Base-by-base conservation (phyloP, 2,113 vertebrate genomes). In the Entosphenus tridentatus region DNA sequence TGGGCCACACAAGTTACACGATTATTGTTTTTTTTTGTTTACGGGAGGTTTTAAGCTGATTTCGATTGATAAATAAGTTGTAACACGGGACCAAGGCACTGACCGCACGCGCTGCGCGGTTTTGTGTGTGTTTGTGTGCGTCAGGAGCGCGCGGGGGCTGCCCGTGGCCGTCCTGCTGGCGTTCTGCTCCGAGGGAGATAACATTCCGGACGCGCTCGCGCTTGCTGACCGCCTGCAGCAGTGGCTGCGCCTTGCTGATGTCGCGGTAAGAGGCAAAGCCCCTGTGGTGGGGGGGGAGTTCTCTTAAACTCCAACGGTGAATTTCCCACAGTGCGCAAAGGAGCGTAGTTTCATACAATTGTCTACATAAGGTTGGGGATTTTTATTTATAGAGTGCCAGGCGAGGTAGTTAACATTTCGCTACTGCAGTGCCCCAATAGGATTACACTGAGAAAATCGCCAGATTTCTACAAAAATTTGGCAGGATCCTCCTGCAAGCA, bases 111-210 rank as follows among this genome's bases (percentile, higher is more conserved):
- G 39, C 39, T 39, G 4, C 39, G 39, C 6, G 39, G 39, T 39
- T 39, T 7, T 39, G 39, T 39, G 39, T 39, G 39, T 39, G 39
- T 39, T 39, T 39, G 39, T 39, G 39, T 39, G 39, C 62, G n/a
- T 8, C 70, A 96, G 92, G 73, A 91, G 84, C 76, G 78, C 80
- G n/a, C 81, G 82, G 72, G 84, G 80, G 73, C 77, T 97, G 68
- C 80, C 80, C 9, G 74, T 96, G 80, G 86, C 81, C 1, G 81
- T 90, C 74, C 77, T 97, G 76, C 79, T 98, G 69, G 84, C 89
- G 62, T 98, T 98, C 75, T 95, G 89, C 68, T 97, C 93, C 2
- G 92, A 98, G 75, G 93, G 93, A 12, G 88, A 97, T 78, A 98
- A 96, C 73, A 82, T 98, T 70, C 90, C 89, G 21, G 92, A 97